Base-by-base conservation (phyloP, 2,888 invertebrate genomes). In the Meteorus colon region DNA sequence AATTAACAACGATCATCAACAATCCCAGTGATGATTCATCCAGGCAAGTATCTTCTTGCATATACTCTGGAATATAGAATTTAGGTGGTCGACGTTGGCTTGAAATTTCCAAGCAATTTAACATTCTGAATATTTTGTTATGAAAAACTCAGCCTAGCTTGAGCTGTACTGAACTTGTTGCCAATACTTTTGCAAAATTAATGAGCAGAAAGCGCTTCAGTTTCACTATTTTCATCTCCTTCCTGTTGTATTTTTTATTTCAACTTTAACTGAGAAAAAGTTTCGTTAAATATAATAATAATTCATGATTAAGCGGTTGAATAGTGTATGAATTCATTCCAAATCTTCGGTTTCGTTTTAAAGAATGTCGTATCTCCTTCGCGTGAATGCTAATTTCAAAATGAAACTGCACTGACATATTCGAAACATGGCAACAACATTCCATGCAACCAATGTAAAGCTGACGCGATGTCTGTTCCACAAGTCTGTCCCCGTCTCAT, bases 181-280 rank as follows among this genome's bases (percentile, higher is more conserved):
- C 1, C 34, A 65, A 65, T 65, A 41, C 19, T 65, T 19, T 65
- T 41, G 41, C 65, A 65, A 41, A 65, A 65, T 65, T 65, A 41
- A 65, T 19, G 37, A 41, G 19, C 24, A 65, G 41, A 29, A 19
- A 55, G 6, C 19, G 37, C 24, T 41, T 3, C n/a, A 37, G 65
- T 65, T 65, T 10, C 41, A 65, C 65, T 16, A 65, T 65, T 10
- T 14, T 37, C 41, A 19, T 41, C 31, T 31, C 5, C 1, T n/a
- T 14, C 24, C 0, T n/a, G 41, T 65, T 19, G n/a, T 16, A 16
- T 65, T 65, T 12, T 12, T 4, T n/a, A n/a, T 10, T 12, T 0
- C 12, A 65, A 41, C 19, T n/a, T 65, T 19, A n/a, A 34, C 4
- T n/a, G 37, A 4, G 6, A 19, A n/a, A 5, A 37, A 16, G 5